A percentile compares a stretch with the other conserved stretches of the same genome.
These are phyloP conservation scores for Ctenopoma multispine DNA, from an alignment of 2,797 vertebrate genomes.

Conservation along the genomic window DNA sequence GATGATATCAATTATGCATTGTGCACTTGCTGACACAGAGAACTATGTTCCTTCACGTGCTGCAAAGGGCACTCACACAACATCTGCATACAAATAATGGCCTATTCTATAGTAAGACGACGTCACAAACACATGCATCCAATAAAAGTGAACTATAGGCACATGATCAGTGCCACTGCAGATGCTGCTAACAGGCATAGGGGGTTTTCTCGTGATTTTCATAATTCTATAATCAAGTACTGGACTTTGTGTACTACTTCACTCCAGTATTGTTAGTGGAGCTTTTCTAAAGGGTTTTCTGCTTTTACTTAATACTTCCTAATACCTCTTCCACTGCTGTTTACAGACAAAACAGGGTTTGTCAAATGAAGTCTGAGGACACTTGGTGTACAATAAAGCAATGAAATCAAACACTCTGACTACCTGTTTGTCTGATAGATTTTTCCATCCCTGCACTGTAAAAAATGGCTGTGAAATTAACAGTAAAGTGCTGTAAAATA, in stretches of 20 bases:
- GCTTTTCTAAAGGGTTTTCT: neutral
- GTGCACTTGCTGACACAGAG: conserved; percentile 46
- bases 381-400: conserved; percentile 12
- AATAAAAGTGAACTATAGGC: conserved; percentile 35
- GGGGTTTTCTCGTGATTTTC: conserved; percentile 21
- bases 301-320: neutral
- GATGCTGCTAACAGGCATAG: neutral
- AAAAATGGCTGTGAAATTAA: too few relatives aligned
- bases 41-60: conserved; percentile 14
- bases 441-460: too few relatives aligned
- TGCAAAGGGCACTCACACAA: conserved; percentile 9
- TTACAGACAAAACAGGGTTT: neutral
- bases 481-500: too few relatives aligned
- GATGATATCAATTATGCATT: conserved; percentile 52
- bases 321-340: neutral
- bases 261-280: neutral
- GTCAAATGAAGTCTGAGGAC: neutral
- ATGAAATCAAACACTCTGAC: neutral
- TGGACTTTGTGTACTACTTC: neutral
- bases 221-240: neutral
- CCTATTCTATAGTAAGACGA: conserved; percentile 26
- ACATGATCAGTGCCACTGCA: conserved; percentile 44
- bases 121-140: conserved; percentile 48
- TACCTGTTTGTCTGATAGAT: neutral
- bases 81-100: conserved; percentile 24